These are phyloP conservation scores for Tricholaema leucomelas DNA, from an alignment of 2,113 vertebrate species.

Conservation along the genomic window DNA sequence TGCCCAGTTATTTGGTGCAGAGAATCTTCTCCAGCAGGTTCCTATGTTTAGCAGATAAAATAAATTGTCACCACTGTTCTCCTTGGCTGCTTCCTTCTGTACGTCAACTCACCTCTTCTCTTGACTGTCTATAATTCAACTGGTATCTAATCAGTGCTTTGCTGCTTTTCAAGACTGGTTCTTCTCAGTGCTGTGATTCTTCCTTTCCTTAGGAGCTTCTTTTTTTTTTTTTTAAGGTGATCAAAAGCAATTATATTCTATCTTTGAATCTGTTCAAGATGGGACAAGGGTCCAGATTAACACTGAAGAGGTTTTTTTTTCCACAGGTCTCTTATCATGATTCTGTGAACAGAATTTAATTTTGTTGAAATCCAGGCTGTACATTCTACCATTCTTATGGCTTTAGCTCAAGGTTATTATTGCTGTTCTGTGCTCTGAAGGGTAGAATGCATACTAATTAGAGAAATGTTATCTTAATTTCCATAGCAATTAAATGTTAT, in stretches of 20 bases:
- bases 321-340: constrained; percentile 14
- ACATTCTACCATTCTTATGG: background rate
- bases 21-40: constrained; percentile 24
- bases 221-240: background rate
- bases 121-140: constrained; percentile 37
- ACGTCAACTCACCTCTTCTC: background rate
- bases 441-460: constrained; percentile 25
- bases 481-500: constrained; percentile 6
- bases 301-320: background rate
- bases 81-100: constrained; percentile 38
- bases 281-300: constrained; percentile 2
- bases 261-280: background rate
- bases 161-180: background rate
- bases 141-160: background rate
- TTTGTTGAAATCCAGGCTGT: constrained; percentile 22
- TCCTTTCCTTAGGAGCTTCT: background rate
- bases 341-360: constrained; percentile 28
- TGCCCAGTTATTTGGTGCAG: background rate
- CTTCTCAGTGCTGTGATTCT: background rate
- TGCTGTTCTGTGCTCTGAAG: background rate
- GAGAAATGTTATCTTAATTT: constrained; percentile 42
- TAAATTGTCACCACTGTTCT: constrained; percentile 57
- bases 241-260: background rate
- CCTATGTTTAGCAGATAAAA: constrained; percentile 26
- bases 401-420: constrained; percentile 3